These are phyloP conservation scores for Lacanobia wlatinum DNA, from an alignment of 2,888 invertebrate genomes.

Conservation along the genomic window DNA sequence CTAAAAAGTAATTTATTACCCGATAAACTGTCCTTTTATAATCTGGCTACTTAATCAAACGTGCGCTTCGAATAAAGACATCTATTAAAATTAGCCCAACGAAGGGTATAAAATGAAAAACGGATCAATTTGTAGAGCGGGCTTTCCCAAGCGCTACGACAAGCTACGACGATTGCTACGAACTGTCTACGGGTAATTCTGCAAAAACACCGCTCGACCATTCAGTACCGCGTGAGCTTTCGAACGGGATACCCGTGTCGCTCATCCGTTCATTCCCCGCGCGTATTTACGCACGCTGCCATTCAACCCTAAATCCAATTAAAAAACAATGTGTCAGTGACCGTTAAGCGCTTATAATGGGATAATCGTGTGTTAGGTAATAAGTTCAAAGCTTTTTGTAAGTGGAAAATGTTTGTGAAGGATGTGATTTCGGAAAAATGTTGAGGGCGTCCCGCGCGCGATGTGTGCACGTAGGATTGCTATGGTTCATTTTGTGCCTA, in stretches of 20 bases:
- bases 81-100: conserved; percentile 53
- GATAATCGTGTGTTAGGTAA: conserved; percentile 77
- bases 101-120: conserved; percentile 65
- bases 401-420: conserved; percentile 80
- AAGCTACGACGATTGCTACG: conserved; percentile 74
- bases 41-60: conserved; percentile 54
- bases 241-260: conserved; percentile 67
- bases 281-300: conserved; percentile 82
- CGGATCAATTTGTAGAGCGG: conserved; percentile 78
- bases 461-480: conserved; percentile 83
- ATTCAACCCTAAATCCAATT: conserved; percentile 85
- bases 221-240: conserved; percentile 81
- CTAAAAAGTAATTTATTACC: conserved; percentile 39
- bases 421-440: conserved; percentile 88
- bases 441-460: conserved; percentile 81
- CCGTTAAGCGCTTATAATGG: conserved; percentile 73
- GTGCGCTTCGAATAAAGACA: conserved; percentile 46
- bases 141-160: conserved; percentile 77
- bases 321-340: conserved; percentile 79
- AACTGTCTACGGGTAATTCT: conserved; percentile 62
- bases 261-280: conserved; percentile 55
- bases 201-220: conserved; percentile 36
- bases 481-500: conserved; percentile 76
- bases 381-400: conserved; percentile 71
- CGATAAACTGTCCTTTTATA: conserved; percentile 40